These are phyloP conservation scores for Anthrax anthrax DNA, from an alignment of 2,888 invertebrate genomes.

Conservation along the genomic window DNA sequence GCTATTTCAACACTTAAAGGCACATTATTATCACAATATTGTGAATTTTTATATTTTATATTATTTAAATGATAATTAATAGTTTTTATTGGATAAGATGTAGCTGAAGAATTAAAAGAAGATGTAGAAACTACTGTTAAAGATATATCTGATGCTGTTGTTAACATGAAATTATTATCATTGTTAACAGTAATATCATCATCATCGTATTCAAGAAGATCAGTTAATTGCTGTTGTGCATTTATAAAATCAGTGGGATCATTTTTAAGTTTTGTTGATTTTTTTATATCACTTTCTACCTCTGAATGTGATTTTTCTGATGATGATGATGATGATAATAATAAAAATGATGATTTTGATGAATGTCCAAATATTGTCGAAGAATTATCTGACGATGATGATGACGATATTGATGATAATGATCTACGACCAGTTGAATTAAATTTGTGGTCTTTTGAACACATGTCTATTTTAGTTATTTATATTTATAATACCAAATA, in stretches of 20 bases:
- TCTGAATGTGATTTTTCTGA: background rate
- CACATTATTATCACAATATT: slow-evolving; percentile 3
- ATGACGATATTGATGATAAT: background rate
- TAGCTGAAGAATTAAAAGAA: too few species aligned
- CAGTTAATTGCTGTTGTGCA: slow-evolving; percentile 1
- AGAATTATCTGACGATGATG: too few species aligned
- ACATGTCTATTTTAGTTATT: background rate
- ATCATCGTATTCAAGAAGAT: slow-evolving; percentile 11
- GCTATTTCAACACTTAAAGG: slow-evolving; percentile 14
- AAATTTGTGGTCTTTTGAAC: background rate
- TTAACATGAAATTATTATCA: background rate
- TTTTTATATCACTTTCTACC: background rate
- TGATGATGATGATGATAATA: background rate
- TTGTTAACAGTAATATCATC: slow-evolving; percentile 8
- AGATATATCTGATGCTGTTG: background rate
- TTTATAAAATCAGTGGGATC: background rate
- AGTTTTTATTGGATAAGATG: too few species aligned
- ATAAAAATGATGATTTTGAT: too few species aligned
- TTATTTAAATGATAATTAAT: too few species aligned
- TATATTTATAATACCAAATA: too few species aligned
- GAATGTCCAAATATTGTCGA: too few species aligned
- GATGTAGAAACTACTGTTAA: too few species aligned
- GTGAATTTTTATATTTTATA: too few species aligned
- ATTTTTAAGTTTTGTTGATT: background rate
- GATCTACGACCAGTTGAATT: background rate